Evolutionary conservation across 2,113 vertebrate genomes (phyloP).

Genomic region (Podarcis raffonei): DNA sequence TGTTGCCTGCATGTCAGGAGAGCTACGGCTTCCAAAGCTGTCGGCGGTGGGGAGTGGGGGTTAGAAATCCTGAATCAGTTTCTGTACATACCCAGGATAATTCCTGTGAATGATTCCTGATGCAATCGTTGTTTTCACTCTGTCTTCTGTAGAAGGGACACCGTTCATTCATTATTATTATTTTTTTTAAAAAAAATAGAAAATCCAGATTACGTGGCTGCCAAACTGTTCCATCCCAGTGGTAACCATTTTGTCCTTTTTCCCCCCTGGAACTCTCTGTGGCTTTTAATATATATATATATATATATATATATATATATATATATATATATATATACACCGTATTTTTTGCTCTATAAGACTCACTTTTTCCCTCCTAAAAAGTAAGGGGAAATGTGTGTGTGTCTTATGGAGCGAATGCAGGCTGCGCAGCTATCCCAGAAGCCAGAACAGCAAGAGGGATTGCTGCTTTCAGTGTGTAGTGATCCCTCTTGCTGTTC

Average conservation of each 20-base stretch:
- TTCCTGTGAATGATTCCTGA: neutral
- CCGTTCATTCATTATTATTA: neutral
- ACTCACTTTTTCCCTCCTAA: too few relatives aligned
- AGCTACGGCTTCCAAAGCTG: neutral
- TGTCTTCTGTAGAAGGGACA: neutral
- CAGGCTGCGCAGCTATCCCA: too few relatives aligned
- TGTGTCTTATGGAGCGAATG: too few relatives aligned
- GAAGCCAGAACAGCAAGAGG: too few relatives aligned
- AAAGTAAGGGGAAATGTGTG: too few relatives aligned
- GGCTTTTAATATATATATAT: neutral
- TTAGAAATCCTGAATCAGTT: neutral
- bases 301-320: too few relatives aligned
- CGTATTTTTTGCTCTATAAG: too few relatives aligned
- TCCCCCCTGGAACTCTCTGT: neutral
- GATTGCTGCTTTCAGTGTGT: too few relatives aligned
- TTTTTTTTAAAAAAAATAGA: neutral
- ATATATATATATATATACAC: too few relatives aligned
- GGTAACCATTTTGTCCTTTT: too few relatives aligned
- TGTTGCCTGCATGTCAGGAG: neutral
- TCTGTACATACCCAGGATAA: neutral
- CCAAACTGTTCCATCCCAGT: neutral
- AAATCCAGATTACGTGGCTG: neutral
- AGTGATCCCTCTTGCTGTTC: too few relatives aligned
- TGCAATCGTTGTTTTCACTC: neutral
- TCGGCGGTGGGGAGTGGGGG: neutral